Percentiles rank a stretch among this genome's conserved stretches.
These are phyloP conservation scores for Flexamia atlantica DNA, from an alignment of 2,888 invertebrate genomes.

Conservation along the genomic window DNA sequence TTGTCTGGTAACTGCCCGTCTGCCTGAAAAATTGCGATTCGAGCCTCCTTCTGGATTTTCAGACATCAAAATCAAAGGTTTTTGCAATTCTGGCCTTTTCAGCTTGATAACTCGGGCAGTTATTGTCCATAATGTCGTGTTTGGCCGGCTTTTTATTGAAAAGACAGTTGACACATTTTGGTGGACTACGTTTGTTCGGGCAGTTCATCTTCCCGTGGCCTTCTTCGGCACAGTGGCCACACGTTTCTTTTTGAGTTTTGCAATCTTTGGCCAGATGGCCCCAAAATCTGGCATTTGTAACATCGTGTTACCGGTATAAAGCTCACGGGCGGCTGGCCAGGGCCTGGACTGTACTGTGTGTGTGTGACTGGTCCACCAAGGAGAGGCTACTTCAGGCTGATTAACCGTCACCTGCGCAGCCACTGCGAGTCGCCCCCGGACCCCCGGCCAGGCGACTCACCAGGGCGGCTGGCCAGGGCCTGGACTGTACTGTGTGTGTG, in stretches of 20 bases:
- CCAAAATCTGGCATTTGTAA: constrained; percentile 66
- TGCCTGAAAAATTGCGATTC: too few species aligned
- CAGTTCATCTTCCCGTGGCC: constrained; percentile 11
- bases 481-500: too few species aligned
- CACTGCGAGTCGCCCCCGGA: constrained; percentile 45
- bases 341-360: too few species aligned
- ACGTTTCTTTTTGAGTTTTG: constrained; percentile 36
- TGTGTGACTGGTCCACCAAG: constrained; percentile 78
- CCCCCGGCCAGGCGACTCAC: neutral
- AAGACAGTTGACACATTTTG: constrained; percentile 19
- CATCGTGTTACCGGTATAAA: constrained; percentile 64
- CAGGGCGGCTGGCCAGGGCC: neutral
- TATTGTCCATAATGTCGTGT: too few species aligned
- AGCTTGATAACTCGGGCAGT: too few species aligned
- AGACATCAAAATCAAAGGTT: too few species aligned
- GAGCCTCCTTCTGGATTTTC: too few species aligned
- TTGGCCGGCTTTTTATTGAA: too few species aligned
- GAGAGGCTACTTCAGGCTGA: constrained; percentile 79
- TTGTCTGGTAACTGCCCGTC: too few species aligned
- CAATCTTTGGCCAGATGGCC: constrained; percentile 64
- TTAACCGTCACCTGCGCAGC: constrained; percentile 72
- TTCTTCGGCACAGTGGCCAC: constrained; percentile 64
- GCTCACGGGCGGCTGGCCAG: too few species aligned
- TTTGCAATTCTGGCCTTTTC: too few species aligned
- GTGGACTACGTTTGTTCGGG: neutral